A percentile compares a stretch with the other conserved stretches of the same genome.
Evolutionary conservation across 2,113 vertebrate species (phyloP).

Genomic region (Chionodraco myersi): DNA sequence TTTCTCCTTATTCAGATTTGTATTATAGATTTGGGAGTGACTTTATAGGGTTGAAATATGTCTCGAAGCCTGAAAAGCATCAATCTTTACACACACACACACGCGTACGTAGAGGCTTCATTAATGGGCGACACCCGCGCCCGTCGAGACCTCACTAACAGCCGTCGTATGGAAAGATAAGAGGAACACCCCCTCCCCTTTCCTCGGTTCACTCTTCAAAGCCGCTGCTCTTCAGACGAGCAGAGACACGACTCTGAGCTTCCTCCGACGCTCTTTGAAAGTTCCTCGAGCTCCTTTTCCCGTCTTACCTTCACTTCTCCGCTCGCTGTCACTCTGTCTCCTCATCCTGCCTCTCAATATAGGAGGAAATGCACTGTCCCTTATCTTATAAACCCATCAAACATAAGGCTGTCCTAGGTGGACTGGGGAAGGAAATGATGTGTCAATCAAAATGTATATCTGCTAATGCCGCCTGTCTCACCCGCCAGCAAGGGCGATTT

Average conservation of each 20-base stretch:
- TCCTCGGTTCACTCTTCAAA: slow-evolving; percentile 70
- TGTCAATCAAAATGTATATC: slow-evolving; percentile 82
- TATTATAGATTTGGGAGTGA: slow-evolving; percentile 32
- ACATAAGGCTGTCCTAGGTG: slow-evolving; percentile 70
- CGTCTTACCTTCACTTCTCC: slow-evolving; percentile 49
- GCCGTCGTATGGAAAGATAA: slow-evolving; percentile 71
- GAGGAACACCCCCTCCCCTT: slow-evolving; percentile 61
- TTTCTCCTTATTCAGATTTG: neutral
- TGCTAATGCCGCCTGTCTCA: slow-evolving; percentile 64
- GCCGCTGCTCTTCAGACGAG: slow-evolving; percentile 72
- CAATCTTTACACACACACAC: slow-evolving; percentile 25
- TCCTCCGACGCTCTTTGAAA: slow-evolving; percentile 75
- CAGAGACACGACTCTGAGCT: slow-evolving; percentile 60
- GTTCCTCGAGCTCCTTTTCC: slow-evolving; percentile 66
- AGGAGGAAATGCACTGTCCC: slow-evolving; percentile 57
- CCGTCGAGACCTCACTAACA: slow-evolving; percentile 73
- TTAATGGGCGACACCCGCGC: slow-evolving; percentile 64
- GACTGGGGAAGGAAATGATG: slow-evolving; percentile 75
- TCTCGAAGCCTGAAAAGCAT: slow-evolving; percentile 27
- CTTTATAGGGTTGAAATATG: slow-evolving; percentile 30
- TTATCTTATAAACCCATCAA: slow-evolving; percentile 79
- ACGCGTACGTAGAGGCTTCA: slow-evolving; percentile 54
- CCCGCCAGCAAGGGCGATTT: slow-evolving; percentile 66
- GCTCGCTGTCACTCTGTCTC: slow-evolving; percentile 49
- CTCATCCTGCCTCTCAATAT: slow-evolving; percentile 48